These are phyloP conservation scores for Corythornis madagascariensis DNA, from an alignment of 2,113 vertebrate species.

Conservation along the genomic window DNA sequence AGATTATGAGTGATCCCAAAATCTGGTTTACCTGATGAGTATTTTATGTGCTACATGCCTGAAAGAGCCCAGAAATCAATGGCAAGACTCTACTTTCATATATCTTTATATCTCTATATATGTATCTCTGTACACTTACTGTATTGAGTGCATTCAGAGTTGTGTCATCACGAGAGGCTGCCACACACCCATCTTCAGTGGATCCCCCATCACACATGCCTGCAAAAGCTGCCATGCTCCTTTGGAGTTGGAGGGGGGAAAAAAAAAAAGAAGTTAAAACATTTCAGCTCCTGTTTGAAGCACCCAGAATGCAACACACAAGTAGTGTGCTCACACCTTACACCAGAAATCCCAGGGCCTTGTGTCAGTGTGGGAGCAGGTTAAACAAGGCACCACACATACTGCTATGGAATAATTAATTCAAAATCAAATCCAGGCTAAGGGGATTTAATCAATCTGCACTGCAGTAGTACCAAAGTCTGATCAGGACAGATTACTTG, in stretches of 20 bases:
- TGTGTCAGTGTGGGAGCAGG: accelerated
- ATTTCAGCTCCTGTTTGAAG: not conserved
- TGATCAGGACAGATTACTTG: not conserved
- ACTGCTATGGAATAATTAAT: not conserved
- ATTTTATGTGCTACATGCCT: not conserved
- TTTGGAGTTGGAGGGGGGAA: conserved; percentile 43
- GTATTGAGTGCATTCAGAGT: conserved; percentile 98
- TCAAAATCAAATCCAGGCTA: not conserved
- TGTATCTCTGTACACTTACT: conserved; percentile 75
- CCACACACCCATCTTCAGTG: conserved; percentile 96
- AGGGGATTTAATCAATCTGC: not conserved
- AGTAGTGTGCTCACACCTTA: not conserved
- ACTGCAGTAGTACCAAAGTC: not conserved
- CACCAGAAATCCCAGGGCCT: not conserved
- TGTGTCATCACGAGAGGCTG: conserved; percentile 96
- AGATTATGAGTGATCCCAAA: not conserved
- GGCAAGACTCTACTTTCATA: too few species aligned
- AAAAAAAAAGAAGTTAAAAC: not conserved
- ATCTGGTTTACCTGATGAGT: too few species aligned
- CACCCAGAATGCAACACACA: not conserved
- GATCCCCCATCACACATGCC: conserved; percentile 99
- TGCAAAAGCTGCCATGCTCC: conserved; percentile 99
- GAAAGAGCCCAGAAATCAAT: not conserved
- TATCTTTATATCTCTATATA: too few species aligned
- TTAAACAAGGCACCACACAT: not conserved